Conservation (phyloP, 1,140 invertebrate genomes). For the Elymnias hypermnestra region DNA sequence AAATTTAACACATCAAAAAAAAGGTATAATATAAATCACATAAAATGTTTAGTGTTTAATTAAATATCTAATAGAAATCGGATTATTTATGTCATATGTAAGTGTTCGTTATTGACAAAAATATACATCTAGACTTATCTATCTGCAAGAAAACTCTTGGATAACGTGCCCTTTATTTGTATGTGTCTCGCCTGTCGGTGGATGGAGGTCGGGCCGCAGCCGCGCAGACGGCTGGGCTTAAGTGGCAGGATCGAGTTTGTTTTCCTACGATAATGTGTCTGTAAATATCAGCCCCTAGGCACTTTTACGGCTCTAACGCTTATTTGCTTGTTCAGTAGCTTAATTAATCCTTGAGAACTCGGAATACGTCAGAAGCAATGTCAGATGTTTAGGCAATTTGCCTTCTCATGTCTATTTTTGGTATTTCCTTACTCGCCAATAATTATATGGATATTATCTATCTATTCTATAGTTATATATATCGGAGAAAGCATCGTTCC, state of each 20-base stretch:
- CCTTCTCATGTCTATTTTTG: too few species aligned
- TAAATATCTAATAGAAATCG: too few species aligned
- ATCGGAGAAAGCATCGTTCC: too few species aligned
- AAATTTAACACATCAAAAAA: too few species aligned
- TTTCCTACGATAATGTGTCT: slow-evolving; percentile 51
- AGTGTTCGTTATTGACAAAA: too few species aligned
- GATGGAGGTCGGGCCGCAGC: slow-evolving; percentile 21
- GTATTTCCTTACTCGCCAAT: too few species aligned
- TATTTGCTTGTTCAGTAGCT: slow-evolving; percentile 39
- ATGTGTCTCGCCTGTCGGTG: slow-evolving; percentile 33
- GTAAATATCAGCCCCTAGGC: slow-evolving; percentile 46
- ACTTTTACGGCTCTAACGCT: slow-evolving; percentile 32
- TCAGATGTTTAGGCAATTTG: too few species aligned
- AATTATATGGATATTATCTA: too few species aligned
- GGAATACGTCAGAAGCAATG: slow-evolving; percentile 9
- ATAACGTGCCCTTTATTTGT: slow-evolving; percentile 38
- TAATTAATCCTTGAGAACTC: slow-evolving; percentile 45
- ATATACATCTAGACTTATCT: slow-evolving; percentile 22
- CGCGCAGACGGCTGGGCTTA: slow-evolving; percentile 33
- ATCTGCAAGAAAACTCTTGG: slow-evolving; percentile 37
- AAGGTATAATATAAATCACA: too few species aligned
- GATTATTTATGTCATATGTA: too few species aligned
- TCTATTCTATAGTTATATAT: too few species aligned
- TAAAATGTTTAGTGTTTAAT: too few species aligned
- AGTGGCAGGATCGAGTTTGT: slow-evolving; percentile 55